Conservation (phyloP, 2,113 vertebrate species). For the Phrynocephalus versicolor region DNA sequence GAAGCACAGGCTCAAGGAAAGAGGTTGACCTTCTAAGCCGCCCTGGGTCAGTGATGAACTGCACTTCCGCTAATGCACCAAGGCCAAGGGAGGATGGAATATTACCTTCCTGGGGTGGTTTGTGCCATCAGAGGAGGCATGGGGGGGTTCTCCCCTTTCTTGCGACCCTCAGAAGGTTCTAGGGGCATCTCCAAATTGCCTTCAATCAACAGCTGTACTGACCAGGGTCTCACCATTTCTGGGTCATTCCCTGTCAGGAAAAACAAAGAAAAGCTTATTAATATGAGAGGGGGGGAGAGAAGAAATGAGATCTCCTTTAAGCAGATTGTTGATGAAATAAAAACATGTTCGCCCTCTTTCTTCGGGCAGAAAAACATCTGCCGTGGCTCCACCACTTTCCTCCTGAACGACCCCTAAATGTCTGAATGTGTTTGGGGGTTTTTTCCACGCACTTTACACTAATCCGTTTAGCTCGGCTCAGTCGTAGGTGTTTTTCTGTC, state of each 20-base stretch:
- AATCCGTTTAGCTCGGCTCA: constrained; percentile 42
- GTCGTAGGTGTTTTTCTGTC: neutral
- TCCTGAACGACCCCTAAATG: constrained; percentile 28
- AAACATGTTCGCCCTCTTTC: neutral
- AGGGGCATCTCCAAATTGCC: neutral
- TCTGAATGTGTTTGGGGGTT: neutral
- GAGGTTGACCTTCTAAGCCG: too few species aligned
- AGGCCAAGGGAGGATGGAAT: neutral
- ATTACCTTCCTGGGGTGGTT: neutral
- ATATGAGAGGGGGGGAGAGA: constrained; percentile 48
- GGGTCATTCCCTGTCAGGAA: constrained; percentile 54
- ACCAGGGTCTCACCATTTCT: constrained; percentile 54
- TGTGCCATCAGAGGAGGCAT: too few species aligned
- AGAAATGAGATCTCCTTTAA: constrained; percentile 62
- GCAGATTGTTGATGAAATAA: constrained; percentile 18
- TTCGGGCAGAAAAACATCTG: constrained; percentile 60
- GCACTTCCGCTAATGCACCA: neutral
- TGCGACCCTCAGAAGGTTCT: neutral
- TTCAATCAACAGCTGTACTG: constrained; percentile 15
- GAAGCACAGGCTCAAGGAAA: too few species aligned
- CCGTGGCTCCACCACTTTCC: neutral
- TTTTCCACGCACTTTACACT: constrained; percentile 34
- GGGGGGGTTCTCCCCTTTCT: neutral
- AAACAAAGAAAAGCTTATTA: constrained; percentile 68
- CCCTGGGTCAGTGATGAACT: too few species aligned